These are phyloP conservation scores for Cepaea nemoralis DNA, from an alignment of 1,140 invertebrate genomes.

Conservation along the genomic window DNA sequence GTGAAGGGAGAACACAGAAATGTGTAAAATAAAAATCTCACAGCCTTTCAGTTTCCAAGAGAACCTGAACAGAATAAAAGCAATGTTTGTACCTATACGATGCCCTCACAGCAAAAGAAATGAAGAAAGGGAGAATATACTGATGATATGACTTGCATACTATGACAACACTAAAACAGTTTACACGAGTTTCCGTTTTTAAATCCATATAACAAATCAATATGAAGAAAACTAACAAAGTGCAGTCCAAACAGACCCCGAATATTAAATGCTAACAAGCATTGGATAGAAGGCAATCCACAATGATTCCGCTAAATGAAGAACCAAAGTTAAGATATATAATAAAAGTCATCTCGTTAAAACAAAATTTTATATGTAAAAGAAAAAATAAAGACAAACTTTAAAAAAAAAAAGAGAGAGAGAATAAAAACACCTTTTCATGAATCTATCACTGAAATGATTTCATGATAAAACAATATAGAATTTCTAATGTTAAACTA, in stretches of 20 bases:
- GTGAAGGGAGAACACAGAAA: neutral
- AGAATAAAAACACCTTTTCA: slow-evolving; percentile 17
- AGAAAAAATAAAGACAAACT: slow-evolving; percentile 1
- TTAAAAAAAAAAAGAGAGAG: slow-evolving; percentile 13
- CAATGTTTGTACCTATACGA: slow-evolving; percentile 29
- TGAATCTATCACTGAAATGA: neutral
- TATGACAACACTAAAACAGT: slow-evolving; percentile 20
- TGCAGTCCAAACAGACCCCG: slow-evolving; percentile 24
- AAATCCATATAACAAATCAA: slow-evolving; percentile 41
- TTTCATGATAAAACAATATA: too few relatives aligned
- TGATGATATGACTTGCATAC: slow-evolving; percentile 11
- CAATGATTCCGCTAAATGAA: neutral
- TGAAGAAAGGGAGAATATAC: slow-evolving; percentile 10
- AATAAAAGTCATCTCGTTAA: slow-evolving; percentile 3
- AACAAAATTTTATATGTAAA: neutral
- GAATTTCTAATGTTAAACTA: neutral
- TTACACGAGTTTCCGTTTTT: neutral
- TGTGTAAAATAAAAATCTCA: slow-evolving; percentile 26
- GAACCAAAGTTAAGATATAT: slow-evolving; percentile 19
- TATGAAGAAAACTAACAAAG: slow-evolving; percentile 34
- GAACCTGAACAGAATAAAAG: slow-evolving; percentile 39
- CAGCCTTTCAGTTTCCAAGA: slow-evolving; percentile 39
- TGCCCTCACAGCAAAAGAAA: slow-evolving; percentile 11
- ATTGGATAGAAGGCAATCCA: slow-evolving; percentile 23
- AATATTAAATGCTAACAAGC: slow-evolving; percentile 40